Conservation (phyloP, 2,113 vertebrate genomes). For the Pao palembangensis region DNA sequence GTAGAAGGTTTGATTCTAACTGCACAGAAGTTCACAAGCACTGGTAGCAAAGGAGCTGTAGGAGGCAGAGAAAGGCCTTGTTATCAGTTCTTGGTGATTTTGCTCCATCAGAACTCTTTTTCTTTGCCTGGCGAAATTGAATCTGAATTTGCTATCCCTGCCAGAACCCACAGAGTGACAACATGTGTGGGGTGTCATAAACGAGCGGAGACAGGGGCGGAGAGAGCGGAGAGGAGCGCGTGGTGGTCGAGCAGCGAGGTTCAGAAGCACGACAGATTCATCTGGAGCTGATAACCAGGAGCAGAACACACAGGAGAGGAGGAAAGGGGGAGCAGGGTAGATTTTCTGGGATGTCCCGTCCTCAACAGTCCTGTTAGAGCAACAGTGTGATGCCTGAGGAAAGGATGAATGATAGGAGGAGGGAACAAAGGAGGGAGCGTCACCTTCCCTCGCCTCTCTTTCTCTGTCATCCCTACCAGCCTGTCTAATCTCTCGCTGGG, state of each 20-base stretch:
- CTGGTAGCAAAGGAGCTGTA: constrained; percentile 28
- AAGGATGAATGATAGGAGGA: constrained; percentile 40
- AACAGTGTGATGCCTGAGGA: constrained; percentile 48
- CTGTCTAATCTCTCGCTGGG: constrained; percentile 58
- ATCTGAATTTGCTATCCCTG: constrained; percentile 67
- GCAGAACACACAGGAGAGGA: constrained; percentile 70
- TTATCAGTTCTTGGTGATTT: constrained; percentile 69
- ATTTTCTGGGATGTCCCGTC: constrained; percentile 46
- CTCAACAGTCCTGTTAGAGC: constrained; percentile 18
- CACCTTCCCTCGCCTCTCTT: constrained; percentile 26
- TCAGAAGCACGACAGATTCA: constrained; percentile 78
- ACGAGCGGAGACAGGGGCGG: constrained; percentile 58
- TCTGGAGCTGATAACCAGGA: constrained; percentile 88
- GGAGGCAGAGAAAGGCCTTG: constrained; percentile 46
- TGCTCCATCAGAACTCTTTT: constrained; percentile 39
- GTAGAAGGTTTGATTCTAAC: too few relatives aligned
- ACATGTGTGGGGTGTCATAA: constrained; percentile 88
- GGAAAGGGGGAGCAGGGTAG: constrained; percentile 62
- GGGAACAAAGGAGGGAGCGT: constrained; percentile 62
- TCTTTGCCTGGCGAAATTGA: constrained; percentile 75
- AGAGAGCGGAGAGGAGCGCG: constrained; percentile 37
- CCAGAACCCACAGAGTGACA: constrained; percentile 93
- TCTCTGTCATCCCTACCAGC: constrained; percentile 41
- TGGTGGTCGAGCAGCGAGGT: constrained; percentile 34
- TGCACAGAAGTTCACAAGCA: too few relatives aligned